Evolutionary conservation across 2,797 vertebrate genomes (phyloP), one percentile per base, ranked within the genome.

Genomic region (Peromyscus attwateri): DNA sequence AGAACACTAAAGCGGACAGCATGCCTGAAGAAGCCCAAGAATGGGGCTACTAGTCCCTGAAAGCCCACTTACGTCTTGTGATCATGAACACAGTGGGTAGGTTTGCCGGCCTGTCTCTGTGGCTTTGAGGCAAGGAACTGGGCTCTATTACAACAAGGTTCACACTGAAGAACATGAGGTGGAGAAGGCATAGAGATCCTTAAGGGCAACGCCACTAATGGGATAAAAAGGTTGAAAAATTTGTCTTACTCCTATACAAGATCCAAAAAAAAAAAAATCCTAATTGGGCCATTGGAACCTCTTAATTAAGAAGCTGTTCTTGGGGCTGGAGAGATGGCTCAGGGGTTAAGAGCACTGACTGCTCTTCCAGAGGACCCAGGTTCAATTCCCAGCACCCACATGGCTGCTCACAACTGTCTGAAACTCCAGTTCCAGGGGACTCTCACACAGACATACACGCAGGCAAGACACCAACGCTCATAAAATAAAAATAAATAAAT

Each of bases 41-140:
- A 87, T 27, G 7, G 68, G 2, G 0, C 4, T 1, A 7, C 46
- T 49, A 3, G 34, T 4, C 57, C 7, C 5, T 6, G 2, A 1
- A 4, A 23, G 23, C 60, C 62, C 62, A 13, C 11, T 55, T 6
- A 17, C 31, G 16, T 14, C 23, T n/a, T 8, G 49, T 23, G 17
- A 23, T 76, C 23, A 9, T 60, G n/a, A 16, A 27, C 1, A 0
- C 2, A 2, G 80, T 31, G 87, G 46, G 4, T 64, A 52, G 27
- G 1, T 73, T 76, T 49, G 7, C 34, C 37, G 7, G 49, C 40
- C 29, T n/a, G 16, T 23, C n/a, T 1, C 1, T 40, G 9, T 29
- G 57, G 8, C 19, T 89, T 57, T n/a, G 31, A 64, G 52, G 6
- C 23, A 77, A 83, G 64, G 31, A 8, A 40, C 8, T 68, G 23